These are phyloP conservation scores for Hymenochirus boettgeri DNA, from an alignment of 2,113 vertebrate species.

Conservation along the genomic window DNA sequence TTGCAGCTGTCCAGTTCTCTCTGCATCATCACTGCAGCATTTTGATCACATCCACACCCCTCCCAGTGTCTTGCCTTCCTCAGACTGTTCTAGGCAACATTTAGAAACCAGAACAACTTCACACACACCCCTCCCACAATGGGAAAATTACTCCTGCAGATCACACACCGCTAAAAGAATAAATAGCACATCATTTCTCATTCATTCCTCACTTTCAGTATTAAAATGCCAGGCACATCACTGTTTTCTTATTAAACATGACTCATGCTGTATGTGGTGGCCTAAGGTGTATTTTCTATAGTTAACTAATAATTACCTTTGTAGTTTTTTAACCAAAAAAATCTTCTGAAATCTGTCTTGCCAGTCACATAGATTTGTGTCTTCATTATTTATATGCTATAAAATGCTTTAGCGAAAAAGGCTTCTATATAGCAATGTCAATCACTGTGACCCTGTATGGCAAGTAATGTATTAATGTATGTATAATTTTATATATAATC, in stretches of 20 bases:
- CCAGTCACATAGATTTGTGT: neutral
- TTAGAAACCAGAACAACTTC: neutral
- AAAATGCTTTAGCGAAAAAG: neutral
- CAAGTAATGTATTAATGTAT: too few relatives aligned
- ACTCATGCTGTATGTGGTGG: too few relatives aligned
- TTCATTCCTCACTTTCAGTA: neutral
- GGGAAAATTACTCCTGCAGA: neutral
- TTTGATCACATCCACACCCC: conserved; percentile 33
- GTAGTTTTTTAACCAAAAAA: too few relatives aligned
- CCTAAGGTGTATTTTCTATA: too few relatives aligned
- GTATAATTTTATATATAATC: too few relatives aligned
- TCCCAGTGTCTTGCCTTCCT: conserved; percentile 5
- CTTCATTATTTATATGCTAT: neutral
- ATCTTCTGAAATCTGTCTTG: neutral
- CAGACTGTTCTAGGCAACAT: neutral
- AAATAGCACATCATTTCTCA: neutral
- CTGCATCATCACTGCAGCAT: conserved; percentile 41
- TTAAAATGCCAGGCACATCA: neutral
- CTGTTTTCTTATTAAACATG: too few relatives aligned
- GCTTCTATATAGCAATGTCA: conserved; percentile 9
- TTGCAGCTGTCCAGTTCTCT: conserved; percentile 34
- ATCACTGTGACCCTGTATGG: conserved; percentile 14
- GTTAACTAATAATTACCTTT: too few relatives aligned
- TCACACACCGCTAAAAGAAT: neutral
- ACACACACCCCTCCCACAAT: neutral